Base-by-base conservation (phyloP, 2,113 vertebrate genomes). In the Ifrita kowaldi region DNA sequence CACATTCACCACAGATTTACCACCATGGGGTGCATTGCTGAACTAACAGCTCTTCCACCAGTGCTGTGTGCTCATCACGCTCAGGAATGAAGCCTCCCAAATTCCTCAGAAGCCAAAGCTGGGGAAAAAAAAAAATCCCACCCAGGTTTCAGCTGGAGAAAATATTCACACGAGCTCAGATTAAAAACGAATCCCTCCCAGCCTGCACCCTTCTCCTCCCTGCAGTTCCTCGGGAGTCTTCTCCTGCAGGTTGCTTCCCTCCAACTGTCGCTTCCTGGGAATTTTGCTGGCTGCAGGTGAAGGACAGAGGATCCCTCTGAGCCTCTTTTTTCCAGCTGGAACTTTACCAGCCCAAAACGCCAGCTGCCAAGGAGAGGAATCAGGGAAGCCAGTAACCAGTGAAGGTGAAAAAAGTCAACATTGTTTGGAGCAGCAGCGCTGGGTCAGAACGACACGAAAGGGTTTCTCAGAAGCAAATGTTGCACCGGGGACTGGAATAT, bases 31-130 rank as follows among this genome's bases (percentile, higher is more conserved):
- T 53, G 75, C 71, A 33, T 3, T 84, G 67, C 88, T 93, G 90
- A 90, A 30, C 41, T 82, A 49, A 55, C 6, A 11, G 32, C 69
- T 47, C 71, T 82, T 83, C 92, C 82, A 78, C 64, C 79, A 88
- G 32, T 0, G 3, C 23, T 70, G 16, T 14, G 49, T 50, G 46
- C 67, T 94, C 92, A 77, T 39, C 85, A 20, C 0, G 1, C 76
- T 84, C 63, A 59, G 86, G 92, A 97, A 93, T 35, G 68, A 80
- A 90, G 39, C 75, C 92, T 95, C 86, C 68, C 76, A 52, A 63
- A 96, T 92, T 95, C 93, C 83, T 90, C 2, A 0, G 88, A 86
- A 86, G 86, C 76, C 89, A 70, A 86, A 86, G 35, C 35, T 44
- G 42, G 47, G 49, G 3, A 5, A 10, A 63, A 77, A 10, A 63